Evolutionary conservation across 2,797 vertebrate species (phyloP).

Genomic region (Emys orbicularis): DNA sequence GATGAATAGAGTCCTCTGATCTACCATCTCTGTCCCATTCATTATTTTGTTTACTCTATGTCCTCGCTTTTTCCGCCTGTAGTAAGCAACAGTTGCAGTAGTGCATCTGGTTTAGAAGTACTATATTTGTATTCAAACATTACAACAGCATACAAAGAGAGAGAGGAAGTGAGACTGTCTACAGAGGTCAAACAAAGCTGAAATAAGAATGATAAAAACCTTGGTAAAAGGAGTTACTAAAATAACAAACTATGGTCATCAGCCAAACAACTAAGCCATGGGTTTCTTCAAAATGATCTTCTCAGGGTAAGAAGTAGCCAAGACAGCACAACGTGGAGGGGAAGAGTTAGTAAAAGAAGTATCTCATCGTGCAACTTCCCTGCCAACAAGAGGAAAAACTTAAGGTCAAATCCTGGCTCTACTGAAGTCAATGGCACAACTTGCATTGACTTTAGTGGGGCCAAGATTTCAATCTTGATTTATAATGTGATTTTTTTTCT

Average conservation of each 20-base stretch:
- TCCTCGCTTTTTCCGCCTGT: not conserved
- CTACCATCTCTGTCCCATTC: not conserved
- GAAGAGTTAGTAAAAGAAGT: not conserved
- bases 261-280: not conserved
- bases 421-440: not conserved
- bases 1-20: not conserved
- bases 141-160: not conserved
- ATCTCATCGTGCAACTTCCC: not conserved
- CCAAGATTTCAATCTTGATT: not conserved
- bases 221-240: not conserved
- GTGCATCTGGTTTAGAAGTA: not conserved
- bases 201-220: not conserved
- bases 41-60: not conserved
- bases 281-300: not conserved
- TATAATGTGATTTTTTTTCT: not conserved
- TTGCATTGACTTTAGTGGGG: not conserved
- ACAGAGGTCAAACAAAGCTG: not conserved
- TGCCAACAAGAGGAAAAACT: not conserved
- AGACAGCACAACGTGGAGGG: not conserved
- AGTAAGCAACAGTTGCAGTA: not conserved
- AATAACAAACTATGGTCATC: not conserved
- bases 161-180: not conserved
- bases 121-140: not conserved
- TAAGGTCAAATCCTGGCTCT: not conserved
- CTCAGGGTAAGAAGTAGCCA: not conserved